Evolutionary conservation across 2,888 invertebrate genomes (phyloP), one percentile per base, ranked within the genome.

Genomic region (Tyria jacobaeae): DNA sequence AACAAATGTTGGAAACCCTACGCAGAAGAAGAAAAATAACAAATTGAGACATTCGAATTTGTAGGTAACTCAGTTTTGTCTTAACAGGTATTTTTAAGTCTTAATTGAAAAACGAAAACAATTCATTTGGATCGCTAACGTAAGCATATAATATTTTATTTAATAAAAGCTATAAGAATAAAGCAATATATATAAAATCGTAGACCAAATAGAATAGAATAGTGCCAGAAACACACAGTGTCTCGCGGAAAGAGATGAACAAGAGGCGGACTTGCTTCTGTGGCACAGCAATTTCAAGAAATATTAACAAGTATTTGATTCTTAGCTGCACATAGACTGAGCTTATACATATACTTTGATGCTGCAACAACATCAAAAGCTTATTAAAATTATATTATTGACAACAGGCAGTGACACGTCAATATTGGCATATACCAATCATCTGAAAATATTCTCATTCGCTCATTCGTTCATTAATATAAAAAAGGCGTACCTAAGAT

Each of bases 321-420:
- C n/a, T n/a, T n/a, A n/a, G n/a, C n/a, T n/a, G 10, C 14, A 24
- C 31, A 47, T 37, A 54, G 9, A 39, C 34, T 39, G 27, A 48
- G 52, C 60, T 37, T 44, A 54, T 5, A 60, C 17, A 17, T 9
- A 44, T 44, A 44, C 17, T 14, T 31, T 52, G 24, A 39, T 14
- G 17, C 17, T 24, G 17, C 14, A 12, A 25, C 9, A 17, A 53
- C 53, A 48, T 53, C 14, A 44, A 57, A 37, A 51, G 34, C 44
- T 55, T 55, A 44, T 12, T 14, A 54, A n/a, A 50, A 24, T 44
- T 47, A 61, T 47, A 56, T 57, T 58, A 54, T 41, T 41, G 21
- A 34, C 31, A 60, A 57, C 60, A 65, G 68, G 65, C 68, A 68
- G 57, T 62, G 62, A 52, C 34, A 60, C 35, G 60, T 60, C 57